A percentile compares a stretch with the other conserved stretches of the same genome.
phyloP scores from a whole-genome alignment of 2,797 vertebrate genomes.

The Uromys caudimaculatus region DNA sequence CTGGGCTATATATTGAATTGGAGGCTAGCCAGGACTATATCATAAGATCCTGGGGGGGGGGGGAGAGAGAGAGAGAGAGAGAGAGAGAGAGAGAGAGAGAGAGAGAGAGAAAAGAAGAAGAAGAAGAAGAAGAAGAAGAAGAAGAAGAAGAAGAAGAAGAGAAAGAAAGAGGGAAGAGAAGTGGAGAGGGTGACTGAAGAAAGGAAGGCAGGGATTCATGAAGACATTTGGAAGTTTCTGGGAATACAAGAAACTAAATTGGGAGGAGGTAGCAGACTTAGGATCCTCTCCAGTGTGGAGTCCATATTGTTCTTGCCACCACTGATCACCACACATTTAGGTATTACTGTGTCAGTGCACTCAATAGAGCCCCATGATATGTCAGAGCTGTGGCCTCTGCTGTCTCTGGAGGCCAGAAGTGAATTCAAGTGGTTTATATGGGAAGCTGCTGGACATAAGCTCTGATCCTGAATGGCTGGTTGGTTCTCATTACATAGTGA shows the following conservation, averaged over 20 bases:
- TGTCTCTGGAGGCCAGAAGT: background rate
- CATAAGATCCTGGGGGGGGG: background rate
- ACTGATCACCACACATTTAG: background rate
- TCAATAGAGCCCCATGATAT: rapidly evolving
- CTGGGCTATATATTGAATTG: background rate
- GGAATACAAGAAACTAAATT: background rate
- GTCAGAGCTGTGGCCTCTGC: background rate
- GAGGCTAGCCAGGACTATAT: background rate
- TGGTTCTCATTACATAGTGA: background rate
- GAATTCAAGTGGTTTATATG: background rate
- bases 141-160: background rate
- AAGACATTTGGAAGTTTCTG: background rate
- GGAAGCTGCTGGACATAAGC: background rate
- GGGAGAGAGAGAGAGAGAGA: background rate
- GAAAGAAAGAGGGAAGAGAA: too few species aligned
- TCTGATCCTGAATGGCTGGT: background rate
- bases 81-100: background rate
- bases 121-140: too few species aligned
- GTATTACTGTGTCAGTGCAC: background rate
- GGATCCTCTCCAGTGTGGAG: background rate
- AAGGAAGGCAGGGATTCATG: background rate
- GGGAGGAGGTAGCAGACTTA: background rate
- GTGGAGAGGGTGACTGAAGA: background rate
- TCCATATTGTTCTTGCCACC: background rate
- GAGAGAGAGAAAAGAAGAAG: background rate